Percentiles rank a stretch among this genome's conserved stretches.
These are phyloP conservation scores for Calliphora vicina DNA, from an alignment of 1,140 invertebrate genomes.

Conservation along the genomic window DNA sequence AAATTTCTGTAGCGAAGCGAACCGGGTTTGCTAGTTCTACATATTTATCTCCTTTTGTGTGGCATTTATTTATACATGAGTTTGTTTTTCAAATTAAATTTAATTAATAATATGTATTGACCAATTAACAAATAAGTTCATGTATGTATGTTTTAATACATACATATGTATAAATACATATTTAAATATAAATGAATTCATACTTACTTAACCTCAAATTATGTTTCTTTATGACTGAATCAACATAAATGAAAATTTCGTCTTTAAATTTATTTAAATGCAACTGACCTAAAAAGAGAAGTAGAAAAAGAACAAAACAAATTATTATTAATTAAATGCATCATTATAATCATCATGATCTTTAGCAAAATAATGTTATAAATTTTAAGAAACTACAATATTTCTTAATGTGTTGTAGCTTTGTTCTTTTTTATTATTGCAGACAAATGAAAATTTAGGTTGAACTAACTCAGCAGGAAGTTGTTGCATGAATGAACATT, in stretches of 20 bases:
- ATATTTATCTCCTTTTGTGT: neutral
- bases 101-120: neutral
- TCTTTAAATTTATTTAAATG: neutral
- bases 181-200: neutral
- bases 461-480: conserved; percentile 10
- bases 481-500: neutral
- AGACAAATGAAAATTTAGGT: neutral
- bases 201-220: conserved; percentile 13
- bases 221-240: neutral
- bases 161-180: no score
- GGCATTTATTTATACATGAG: neutral
- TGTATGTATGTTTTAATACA: no score
- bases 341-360: neutral
- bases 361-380: neutral
- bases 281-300: conserved; percentile 4
- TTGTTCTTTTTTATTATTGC: neutral
- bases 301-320: neutral
- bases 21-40: no score
- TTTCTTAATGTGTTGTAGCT: neutral
- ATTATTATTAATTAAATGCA: conserved; percentile 1
- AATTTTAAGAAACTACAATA: neutral
- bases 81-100: neutral
- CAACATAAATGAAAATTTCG: neutral
- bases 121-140: neutral
- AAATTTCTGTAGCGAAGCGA: no score